Evolutionary conservation across 2,113 vertebrate species (phyloP), one percentile per base, ranked within the genome.

Genomic region (Ochotona curzoniae): DNA sequence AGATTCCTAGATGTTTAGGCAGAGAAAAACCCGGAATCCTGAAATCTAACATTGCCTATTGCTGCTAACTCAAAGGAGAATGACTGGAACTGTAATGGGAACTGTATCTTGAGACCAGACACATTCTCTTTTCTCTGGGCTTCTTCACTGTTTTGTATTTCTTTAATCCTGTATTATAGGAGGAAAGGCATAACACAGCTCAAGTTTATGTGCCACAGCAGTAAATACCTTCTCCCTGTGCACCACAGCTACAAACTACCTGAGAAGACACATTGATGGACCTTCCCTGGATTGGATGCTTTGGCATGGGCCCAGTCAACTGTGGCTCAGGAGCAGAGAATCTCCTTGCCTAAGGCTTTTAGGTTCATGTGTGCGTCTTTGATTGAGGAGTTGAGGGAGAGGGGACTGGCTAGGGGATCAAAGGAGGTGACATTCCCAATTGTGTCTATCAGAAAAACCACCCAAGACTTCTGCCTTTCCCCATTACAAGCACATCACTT

Each of bases 21-120:
- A 61, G 64, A 96, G 70, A 89, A 54, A 20, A 74, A 51, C 28
- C 75, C 61, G 61, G 25, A 74, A 51, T n/a, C 75, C 66, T 83
- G 66, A 89, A 44, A 17, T 49, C 28, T 83, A 69, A 64, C 23
- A 35, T 17, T 38, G 12, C 57, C 47, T 54, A 49, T 69, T 64
- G 44, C 64, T 78, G 11, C 44, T 57, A 85, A 82, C 73, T 61
- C 18, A 63, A 69, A 54, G n/a, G 7, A 83, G 70, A 88, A 57
- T 67, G 49, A 82, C 64, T 30, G 28, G 28, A 71, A 54, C 47
- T 8, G 3, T 78, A 14, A 82, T 57, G 25, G 28, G 28, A 71
- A 54, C 47, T 8, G 3, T 78, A 14, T 63, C 74, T 85, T 38
- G 57, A 92, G 61, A 21, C 30, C 25, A 21, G 12, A 18, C 32